A percentile compares a stretch with the other conserved stretches of the same genome.
These are phyloP conservation scores for Onychostruthus taczanowskii DNA, from an alignment of 2,113 vertebrate genomes.

Conservation along the genomic window DNA sequence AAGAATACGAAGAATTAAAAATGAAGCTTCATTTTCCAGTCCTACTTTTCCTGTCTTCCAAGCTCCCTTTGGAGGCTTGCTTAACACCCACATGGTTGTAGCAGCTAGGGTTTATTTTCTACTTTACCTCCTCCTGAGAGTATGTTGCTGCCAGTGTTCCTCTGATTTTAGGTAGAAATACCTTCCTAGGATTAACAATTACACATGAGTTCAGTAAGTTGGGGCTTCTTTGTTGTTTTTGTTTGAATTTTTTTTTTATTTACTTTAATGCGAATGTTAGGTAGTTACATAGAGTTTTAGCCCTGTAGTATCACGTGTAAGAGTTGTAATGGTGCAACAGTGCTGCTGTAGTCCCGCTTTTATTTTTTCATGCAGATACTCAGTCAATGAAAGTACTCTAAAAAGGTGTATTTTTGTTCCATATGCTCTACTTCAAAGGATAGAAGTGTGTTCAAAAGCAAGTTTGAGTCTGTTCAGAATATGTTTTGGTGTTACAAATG, in stretches of 20 bases:
- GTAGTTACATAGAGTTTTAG: neutral
- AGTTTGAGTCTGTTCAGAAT: neutral
- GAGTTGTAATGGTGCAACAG: neutral
- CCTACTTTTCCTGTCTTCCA: neutral
- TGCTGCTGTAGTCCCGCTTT: neutral
- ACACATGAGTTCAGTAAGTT: neutral
- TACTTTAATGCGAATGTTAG: neutral
- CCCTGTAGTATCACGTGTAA: accelerated
- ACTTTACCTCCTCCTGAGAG: neutral
- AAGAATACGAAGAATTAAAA: neutral
- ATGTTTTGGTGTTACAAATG: neutral
- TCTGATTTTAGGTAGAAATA: neutral
- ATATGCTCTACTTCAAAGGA: neutral
- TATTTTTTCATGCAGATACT: neutral
- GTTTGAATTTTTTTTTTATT: neutral
- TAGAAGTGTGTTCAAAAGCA: neutral
- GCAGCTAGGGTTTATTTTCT: neutral
- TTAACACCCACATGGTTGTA: neutral
- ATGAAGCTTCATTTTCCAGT: neutral
- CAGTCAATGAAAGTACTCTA: neutral
- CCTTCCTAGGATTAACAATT: neutral
- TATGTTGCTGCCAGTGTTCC: neutral
- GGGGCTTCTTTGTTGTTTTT: neutral
- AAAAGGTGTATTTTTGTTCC: neutral
- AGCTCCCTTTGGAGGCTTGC: neutral